Conservation (phyloP, 2,888 invertebrate species). For the Leuctra nigra region DNA sequence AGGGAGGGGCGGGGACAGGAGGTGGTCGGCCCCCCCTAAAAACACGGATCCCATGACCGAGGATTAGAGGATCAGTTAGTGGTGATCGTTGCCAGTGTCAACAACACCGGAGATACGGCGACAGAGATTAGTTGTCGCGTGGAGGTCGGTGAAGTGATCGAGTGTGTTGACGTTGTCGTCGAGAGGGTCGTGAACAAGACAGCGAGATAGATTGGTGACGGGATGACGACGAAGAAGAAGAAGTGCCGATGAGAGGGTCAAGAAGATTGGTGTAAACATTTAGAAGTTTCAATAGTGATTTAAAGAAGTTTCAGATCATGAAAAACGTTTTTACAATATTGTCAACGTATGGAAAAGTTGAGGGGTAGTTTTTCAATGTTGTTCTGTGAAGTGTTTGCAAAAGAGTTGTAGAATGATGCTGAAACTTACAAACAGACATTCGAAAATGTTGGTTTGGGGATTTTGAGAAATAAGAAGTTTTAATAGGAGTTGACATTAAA, state of each 20-base stretch:
- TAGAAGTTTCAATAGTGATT: too few species aligned
- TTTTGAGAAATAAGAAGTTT: background rate
- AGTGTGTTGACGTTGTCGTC: background rate
- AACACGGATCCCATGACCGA: background rate
- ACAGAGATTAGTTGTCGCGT: background rate
- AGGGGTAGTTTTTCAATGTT: background rate
- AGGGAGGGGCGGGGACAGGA: background rate
- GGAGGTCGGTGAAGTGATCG: too few species aligned
- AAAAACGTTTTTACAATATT: background rate
- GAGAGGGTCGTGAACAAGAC: too few species aligned
- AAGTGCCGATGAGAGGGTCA: too few species aligned
- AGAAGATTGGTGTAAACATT: too few species aligned
- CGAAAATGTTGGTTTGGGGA: background rate
- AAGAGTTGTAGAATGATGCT: too few species aligned
- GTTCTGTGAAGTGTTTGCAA: too few species aligned
- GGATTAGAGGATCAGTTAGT: constrained; percentile 6
- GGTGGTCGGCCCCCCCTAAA: background rate
- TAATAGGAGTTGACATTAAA: background rate
- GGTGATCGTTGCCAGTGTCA: background rate
- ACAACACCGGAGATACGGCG: background rate
- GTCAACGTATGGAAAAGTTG: background rate
- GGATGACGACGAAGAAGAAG: too few species aligned
- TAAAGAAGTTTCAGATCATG: too few species aligned
- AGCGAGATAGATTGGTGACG: too few species aligned
- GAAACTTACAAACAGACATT: background rate